These are phyloP conservation scores for Cyprinodon brontotheroides DNA, from an alignment of 2,113 vertebrate species.

Conservation along the genomic window DNA sequence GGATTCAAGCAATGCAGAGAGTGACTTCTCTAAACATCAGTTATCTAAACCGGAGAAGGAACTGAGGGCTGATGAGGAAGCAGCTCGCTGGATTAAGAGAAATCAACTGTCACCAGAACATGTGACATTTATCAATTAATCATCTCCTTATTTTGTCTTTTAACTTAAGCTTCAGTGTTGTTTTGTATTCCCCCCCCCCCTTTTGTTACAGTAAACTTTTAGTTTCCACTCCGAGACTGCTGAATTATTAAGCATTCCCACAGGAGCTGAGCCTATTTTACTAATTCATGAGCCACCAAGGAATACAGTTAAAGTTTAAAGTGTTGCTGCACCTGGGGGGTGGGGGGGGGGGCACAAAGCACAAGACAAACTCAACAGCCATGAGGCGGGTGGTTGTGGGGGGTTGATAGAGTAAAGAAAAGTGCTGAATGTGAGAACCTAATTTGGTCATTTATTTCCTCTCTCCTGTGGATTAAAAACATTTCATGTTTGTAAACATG, in stretches of 20 bases:
- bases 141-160: constrained; percentile 52
- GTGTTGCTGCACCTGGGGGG: constrained; percentile 68
- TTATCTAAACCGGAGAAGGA: background rate
- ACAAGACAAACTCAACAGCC: constrained; percentile 70
- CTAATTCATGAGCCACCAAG: constrained; percentile 86
- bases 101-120: constrained; percentile 71
- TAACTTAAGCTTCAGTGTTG: constrained; percentile 62
- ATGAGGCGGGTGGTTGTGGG: constrained; percentile 10
- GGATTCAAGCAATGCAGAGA: no score
- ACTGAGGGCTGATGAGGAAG: background rate
- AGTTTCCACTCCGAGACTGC: constrained; percentile 73
- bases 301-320: constrained; percentile 84
- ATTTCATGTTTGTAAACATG: constrained; percentile 9
- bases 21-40: background rate
- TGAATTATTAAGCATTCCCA: constrained; percentile 86
- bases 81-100: constrained; percentile 27
- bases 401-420: constrained; percentile 25
- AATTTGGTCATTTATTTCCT: constrained; percentile 49
- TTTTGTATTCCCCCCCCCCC: constrained; percentile 32
- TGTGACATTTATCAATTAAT: constrained; percentile 85
- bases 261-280: constrained; percentile 79
- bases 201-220: constrained; percentile 83
- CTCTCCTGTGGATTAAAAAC: constrained; percentile 41
- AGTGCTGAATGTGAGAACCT: constrained; percentile 29
- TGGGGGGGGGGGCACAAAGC: constrained; percentile 34